Base-by-base conservation (phyloP, 2,888 invertebrate genomes). In the Tetrapedia diversipes region DNA sequence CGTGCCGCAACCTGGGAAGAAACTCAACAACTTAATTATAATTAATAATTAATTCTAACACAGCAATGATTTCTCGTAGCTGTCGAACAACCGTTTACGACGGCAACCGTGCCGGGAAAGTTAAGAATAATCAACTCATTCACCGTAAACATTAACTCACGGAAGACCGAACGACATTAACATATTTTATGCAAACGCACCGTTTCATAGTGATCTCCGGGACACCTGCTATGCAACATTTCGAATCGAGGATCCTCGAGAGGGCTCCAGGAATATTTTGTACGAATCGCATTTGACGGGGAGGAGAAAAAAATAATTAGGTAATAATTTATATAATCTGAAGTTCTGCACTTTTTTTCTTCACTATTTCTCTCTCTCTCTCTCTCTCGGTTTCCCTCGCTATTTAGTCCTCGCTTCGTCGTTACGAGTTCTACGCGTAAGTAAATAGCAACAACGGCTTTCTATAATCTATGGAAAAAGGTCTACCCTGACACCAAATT, bases 401-500 rank as follows among this genome's bases (percentile, higher is more conserved):
- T 73, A 64, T 41, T 41, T n/a, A n/a, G n/a, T 27, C n/a, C 34
- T 32, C n/a, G n/a, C 47, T 63, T 51, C 27, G 24, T 56, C 47
- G 69, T 68, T 63, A 77, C 51, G 56, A 75, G 32, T 64, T 45
- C 80, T 84, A 82, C 74, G 82, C n/a, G 22, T 88, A 88, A 88
- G 88, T 90, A 89, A 90, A 59, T 90, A 90, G 88, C 89, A 90
- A 91, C 89, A 91, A 90, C 87, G 89, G 89, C 77, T 84, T n/a
- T 89, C 89, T 89, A 91, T 90, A n/a, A 89, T 88, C 90, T 91
- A 91, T 83, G 83, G 80, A 86, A 91, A 92, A 91, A 92, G 87
- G 91, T 93, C 94, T 94, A 96, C 96, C 96, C 96, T 96, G 96
- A 95, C 95, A 95, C 95, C 95, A 95, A 95, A 95, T 96, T 96